Evolutionary conservation across 2,113 vertebrate genomes (phyloP), one percentile per base, ranked within the genome.

Genomic region (Anoplopoma fimbria): DNA sequence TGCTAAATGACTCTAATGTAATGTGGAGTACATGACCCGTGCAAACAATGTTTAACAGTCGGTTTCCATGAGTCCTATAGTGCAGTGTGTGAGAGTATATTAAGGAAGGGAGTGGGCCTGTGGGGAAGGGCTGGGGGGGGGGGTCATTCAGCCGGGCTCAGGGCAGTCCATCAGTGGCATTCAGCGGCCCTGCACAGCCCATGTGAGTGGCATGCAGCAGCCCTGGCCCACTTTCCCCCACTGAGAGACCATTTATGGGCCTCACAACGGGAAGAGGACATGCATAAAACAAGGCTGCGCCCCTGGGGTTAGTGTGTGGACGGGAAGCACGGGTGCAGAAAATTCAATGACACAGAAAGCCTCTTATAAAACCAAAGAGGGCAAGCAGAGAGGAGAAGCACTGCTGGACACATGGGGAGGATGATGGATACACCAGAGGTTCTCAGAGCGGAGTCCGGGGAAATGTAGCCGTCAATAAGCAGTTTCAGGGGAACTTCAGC

Each of bases 271-370:
- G 80, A 65, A 68, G 76, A 89, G 77, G 84, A 86, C 90, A 88
- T 91, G 75, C 82, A 91, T 91, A 81, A 92, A 92, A 90, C 85
- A 92, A 86, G 84, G 77, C 89, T 79, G 73, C 9, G 68, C 88
- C 83, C 87, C 69, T 72, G 85, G 78, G 89, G 89, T 88, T 79
- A 79, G 80, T 87, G 84, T 86, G 89, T 69, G 86, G 85, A 84
- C 10, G 69, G 65, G 79, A 88, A 36, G 85, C 89, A 92, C 63
- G 86, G 80, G 68, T 69, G 88, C 87, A 85, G 87, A 90, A 89
- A 85, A 91, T 89, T 69, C 77, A 88, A 71, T 88, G 89, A 91
- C 91, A 91, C 82, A 92, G 82, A 92, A 91, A 91, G 81, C 67
- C 84, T 92, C 82, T 90, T 79, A 92, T 42, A 68, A 81, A 88